Conservation (phyloP, 35 echinoderm and acorn worm species). For the Lytechinus pictus region DNA sequence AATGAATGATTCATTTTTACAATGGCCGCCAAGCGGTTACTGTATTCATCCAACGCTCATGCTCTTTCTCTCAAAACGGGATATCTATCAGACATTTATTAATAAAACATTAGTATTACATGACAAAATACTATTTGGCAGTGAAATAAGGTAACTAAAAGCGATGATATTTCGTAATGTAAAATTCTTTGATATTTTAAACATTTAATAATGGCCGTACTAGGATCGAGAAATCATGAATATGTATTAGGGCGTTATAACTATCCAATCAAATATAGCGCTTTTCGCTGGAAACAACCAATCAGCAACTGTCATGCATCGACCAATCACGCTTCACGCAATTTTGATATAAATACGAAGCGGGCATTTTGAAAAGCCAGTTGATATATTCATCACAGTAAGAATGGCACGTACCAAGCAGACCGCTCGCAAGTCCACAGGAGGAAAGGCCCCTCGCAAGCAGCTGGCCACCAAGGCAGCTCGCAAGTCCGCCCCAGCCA, state of each 20-base stretch:
- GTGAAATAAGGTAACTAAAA: not conserved
- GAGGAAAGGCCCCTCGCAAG: slow-evolving; percentile 92
- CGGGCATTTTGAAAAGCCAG: not conserved
- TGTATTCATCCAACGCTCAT: not conserved
- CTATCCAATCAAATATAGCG: not conserved
- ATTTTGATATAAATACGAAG: slow-evolving; percentile 46
- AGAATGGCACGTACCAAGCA: slow-evolving; percentile 96
- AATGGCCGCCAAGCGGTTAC: not conserved
- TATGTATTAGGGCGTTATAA: not conserved
- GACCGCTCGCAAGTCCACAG: slow-evolving; percentile 86
- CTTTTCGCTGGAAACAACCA: not conserved
- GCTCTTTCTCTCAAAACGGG: not conserved
- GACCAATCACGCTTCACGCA: not conserved
- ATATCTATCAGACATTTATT: not conserved
- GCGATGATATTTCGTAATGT: not conserved
- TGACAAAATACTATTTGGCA: not conserved
- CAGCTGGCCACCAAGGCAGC: slow-evolving; percentile 96
- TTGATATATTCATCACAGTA: not conserved
- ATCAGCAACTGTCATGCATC: not conserved
- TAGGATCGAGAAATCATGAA: not conserved
- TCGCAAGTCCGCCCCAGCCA: slow-evolving; percentile 89
- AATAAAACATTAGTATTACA: not conserved
- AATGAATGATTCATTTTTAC: not conserved
- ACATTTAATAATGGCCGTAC: not conserved
- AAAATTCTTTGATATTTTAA: not conserved